Percentiles rank a stretch among this genome's conserved stretches.
phyloP scores from a whole-genome alignment of 2,888 invertebrate genomes.

The Pollenia angustigena region DNA sequence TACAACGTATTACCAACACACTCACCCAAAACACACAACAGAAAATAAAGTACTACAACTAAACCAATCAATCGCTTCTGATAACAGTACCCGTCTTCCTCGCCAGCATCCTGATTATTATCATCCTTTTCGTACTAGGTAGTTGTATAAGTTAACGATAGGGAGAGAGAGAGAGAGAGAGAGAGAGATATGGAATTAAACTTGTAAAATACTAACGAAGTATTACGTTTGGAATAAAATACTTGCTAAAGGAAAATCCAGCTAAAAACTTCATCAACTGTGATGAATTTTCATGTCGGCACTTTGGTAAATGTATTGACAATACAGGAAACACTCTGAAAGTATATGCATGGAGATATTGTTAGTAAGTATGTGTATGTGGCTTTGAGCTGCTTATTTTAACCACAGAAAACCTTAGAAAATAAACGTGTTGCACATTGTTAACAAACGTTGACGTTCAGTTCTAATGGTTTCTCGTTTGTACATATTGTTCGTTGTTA shows the following conservation, averaged over 20 bases:
- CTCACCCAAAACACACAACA: background rate
- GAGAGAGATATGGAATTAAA: background rate
- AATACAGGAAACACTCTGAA: constrained; percentile 23
- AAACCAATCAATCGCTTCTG: constrained; percentile 46
- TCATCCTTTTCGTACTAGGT: background rate
- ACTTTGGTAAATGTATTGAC: constrained; percentile 57
- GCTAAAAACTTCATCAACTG: constrained; percentile 55
- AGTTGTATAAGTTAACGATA: background rate
- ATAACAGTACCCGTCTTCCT: background rate
- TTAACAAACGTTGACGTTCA: constrained; percentile 12
- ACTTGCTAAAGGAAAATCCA: constrained; percentile 44
- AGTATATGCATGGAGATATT: background rate
- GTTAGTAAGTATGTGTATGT: background rate
- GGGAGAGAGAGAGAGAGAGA: no score
- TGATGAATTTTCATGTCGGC: constrained; percentile 63
- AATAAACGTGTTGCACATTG: constrained; percentile 37
- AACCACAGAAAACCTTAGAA: constrained; percentile 49
- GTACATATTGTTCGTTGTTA: background rate
- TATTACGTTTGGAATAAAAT: background rate
- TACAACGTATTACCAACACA: background rate
- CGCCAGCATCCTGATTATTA: background rate
- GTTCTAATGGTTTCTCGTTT: constrained; percentile 3
- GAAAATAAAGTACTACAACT: constrained; percentile 17
- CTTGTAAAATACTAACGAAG: constrained; percentile 5
- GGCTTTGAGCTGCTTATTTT: constrained; percentile 42